Conservation (phyloP, 2,113 vertebrate species). For the Sylvilagus bachmani region DNA sequence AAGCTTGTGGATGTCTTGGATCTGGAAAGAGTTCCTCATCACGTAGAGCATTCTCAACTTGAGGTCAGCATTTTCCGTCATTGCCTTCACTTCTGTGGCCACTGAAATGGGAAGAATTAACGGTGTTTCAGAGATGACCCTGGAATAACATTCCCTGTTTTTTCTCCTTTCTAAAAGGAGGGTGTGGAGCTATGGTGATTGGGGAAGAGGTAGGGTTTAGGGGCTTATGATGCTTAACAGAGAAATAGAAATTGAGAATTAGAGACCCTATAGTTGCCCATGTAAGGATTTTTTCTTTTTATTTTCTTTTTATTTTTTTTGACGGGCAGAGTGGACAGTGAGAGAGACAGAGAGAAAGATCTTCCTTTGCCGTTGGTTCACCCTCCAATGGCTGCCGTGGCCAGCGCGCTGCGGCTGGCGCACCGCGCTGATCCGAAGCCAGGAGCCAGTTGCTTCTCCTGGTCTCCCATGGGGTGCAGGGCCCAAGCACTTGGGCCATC, state of each 20-base stretch:
- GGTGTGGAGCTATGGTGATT: background rate
- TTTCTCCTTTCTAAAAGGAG: slow-evolving; percentile 20
- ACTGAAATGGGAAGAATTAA: background rate
- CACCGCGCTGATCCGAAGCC: no score
- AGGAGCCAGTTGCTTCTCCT: no score
- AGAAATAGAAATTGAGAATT: background rate
- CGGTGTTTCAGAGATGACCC: background rate
- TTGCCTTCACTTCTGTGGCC: background rate
- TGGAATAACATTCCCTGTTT: background rate
- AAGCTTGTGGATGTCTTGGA: slow-evolving; percentile 59
- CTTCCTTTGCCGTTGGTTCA: no score
- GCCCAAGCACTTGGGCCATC: no score
- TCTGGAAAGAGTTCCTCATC: slow-evolving; percentile 57
- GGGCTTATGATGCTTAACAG: background rate
- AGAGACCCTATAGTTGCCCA: background rate
- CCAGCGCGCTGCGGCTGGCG: no score
- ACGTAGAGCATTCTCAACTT: slow-evolving; percentile 24
- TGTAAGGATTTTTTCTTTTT: background rate
- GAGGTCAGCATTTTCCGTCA: background rate
- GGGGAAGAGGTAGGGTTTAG: background rate
- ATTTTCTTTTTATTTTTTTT: no score
- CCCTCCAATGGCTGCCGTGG: no score
- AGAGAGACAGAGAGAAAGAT: no score
- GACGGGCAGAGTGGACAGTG: no score
- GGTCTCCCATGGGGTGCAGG: no score